Conservation (phyloP, 2,113 vertebrate species). For the Ctenomys sociabilis region DNA sequence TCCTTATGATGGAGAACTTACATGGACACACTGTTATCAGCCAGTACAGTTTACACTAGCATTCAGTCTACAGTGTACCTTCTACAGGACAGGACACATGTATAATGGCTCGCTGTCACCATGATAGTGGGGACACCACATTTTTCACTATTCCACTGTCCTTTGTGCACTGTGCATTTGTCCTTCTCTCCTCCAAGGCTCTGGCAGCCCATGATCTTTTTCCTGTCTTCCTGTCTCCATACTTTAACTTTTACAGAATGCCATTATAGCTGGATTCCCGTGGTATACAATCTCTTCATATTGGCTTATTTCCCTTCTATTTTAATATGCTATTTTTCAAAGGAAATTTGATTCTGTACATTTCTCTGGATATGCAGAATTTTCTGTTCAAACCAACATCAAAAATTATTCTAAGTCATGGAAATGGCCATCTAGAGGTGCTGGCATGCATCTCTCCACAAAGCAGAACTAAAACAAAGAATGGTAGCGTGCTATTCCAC, state of each 20-base stretch:
- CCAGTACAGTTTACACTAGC: not conserved
- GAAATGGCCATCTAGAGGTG: not conserved
- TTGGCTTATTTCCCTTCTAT: not conserved
- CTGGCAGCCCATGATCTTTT: not conserved
- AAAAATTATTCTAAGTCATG: constrained; percentile 53
- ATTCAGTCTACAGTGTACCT: not conserved
- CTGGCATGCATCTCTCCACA: not conserved
- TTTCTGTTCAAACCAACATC: constrained; percentile 62
- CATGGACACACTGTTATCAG: not conserved
- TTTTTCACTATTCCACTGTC: not conserved
- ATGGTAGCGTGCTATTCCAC: not conserved
- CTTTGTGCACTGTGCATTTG: not conserved
- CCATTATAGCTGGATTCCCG: not conserved
- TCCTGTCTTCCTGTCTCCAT: not conserved
- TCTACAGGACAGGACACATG: not conserved
- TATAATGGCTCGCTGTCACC: not conserved
- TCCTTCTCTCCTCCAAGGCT: not conserved
- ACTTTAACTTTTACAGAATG: not conserved
- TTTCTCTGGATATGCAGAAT: constrained; percentile 37
- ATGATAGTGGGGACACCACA: not conserved
- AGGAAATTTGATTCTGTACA: constrained; percentile 67
- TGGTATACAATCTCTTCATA: not conserved
- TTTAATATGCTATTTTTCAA: constrained; percentile 67
- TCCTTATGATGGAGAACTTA: not conserved
- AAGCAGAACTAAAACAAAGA: not conserved